A percentile compares a stretch with the other conserved stretches of the same genome.
phyloP scores from a whole-genome alignment of 2,888 invertebrate species.

The Drosophila gaucha region DNA sequence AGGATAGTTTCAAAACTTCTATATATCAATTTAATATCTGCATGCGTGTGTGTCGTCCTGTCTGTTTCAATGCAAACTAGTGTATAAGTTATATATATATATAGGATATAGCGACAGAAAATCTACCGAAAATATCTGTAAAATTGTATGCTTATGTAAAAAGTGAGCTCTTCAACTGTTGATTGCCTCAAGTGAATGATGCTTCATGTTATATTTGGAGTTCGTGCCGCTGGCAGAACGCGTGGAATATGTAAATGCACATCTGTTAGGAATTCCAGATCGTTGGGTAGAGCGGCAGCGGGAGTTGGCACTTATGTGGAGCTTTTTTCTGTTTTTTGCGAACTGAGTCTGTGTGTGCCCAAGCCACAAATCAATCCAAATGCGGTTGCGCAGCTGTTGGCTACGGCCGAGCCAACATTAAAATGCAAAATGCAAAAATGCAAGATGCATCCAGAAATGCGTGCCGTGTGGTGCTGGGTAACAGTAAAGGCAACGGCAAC shows the following conservation, averaged over 20 bases:
- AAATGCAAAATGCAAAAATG: slow-evolving; percentile 28
- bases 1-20: neutral
- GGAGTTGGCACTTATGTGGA: slow-evolving; percentile 11
- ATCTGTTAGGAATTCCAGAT: slow-evolving; percentile 30
- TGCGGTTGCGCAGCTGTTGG: slow-evolving; percentile 83
- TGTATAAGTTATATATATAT: too few relatives aligned
- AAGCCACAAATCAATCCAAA: slow-evolving; percentile 84
- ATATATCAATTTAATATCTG: neutral
- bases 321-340: slow-evolving; percentile 8
- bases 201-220: neutral
- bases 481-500: slow-evolving; percentile 10
- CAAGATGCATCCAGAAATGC: slow-evolving; percentile 50
- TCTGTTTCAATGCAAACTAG: too few relatives aligned
- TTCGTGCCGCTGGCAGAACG: slow-evolving; percentile 13
- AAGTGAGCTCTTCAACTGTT: neutral
- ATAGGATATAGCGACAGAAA: too few relatives aligned
- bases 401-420: slow-evolving; percentile 27
- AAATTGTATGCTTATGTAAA: too few relatives aligned
- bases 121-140: too few relatives aligned
- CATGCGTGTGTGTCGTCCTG: too few relatives aligned
- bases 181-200: neutral
- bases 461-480: slow-evolving; percentile 18
- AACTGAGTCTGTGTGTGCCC: slow-evolving; percentile 26
- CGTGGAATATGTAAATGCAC: slow-evolving; percentile 47
- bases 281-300: neutral